These are phyloP conservation scores for Nasalis larvatus DNA, from an alignment of 2,113 vertebrate species.

Conservation along the genomic window DNA sequence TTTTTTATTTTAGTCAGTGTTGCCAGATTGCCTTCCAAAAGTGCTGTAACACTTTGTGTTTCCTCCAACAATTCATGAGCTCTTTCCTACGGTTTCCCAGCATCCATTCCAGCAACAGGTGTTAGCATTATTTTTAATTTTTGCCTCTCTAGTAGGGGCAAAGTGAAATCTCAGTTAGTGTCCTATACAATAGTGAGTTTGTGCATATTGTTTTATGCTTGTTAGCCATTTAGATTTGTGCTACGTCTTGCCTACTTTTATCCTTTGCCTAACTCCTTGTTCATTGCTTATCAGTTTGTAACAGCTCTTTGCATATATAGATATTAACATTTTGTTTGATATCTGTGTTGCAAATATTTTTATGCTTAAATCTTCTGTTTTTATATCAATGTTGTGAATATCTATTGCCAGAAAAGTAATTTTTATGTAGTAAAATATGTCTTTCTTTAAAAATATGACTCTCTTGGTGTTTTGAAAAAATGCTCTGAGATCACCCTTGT, in stretches of 20 bases:
- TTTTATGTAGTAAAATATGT: not conserved
- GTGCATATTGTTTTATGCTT: not conserved
- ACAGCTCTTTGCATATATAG: not conserved
- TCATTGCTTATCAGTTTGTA: not conserved
- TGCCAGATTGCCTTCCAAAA: constrained; percentile 9
- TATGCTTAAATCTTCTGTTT: not conserved
- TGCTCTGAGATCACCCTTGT: not conserved
- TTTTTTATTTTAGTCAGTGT: not conserved
- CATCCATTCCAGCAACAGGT: not conserved
- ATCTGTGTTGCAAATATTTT: not conserved
- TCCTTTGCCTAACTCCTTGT: not conserved
- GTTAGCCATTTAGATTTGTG: not conserved
- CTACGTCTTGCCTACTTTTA: accelerated
- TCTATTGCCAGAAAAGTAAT: not conserved
- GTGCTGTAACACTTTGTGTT: not conserved
- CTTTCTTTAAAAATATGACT: not conserved
- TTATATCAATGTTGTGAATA: not conserved
- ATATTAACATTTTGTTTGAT: not conserved
- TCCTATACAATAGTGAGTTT: not conserved
- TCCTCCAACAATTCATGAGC: not conserved
- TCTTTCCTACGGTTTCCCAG: not conserved
- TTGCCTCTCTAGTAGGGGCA: not conserved
- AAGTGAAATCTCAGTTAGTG: not conserved
- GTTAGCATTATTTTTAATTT: constrained; percentile 1
- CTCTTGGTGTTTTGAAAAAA: not conserved